Conservation (phyloP, 2,113 vertebrate species). For the Gymnarchus niloticus region DNA sequence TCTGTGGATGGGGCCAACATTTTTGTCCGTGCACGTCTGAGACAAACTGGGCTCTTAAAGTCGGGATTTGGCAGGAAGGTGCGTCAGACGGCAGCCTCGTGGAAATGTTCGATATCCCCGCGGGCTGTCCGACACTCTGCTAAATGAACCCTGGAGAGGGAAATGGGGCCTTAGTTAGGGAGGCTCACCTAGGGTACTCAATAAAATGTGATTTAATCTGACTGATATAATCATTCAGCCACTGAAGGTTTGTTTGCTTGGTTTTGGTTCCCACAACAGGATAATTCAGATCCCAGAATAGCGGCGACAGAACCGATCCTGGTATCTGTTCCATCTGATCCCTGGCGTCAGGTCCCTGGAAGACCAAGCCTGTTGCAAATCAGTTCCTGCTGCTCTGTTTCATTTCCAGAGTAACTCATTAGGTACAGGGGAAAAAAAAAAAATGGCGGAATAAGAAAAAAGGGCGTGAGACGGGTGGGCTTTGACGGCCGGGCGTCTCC, state of each 20-base stretch:
- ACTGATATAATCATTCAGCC: neutral
- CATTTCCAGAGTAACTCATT: conserved; percentile 11
- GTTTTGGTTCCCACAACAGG: neutral
- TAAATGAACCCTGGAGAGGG: neutral
- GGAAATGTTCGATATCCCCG: neutral
- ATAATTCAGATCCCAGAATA: neutral
- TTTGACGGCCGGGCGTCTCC: neutral
- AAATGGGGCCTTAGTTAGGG: neutral
- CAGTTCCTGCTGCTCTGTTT: conserved; percentile 11
- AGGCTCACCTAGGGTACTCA: neutral
- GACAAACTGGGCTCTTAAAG: neutral
- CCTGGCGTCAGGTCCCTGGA: neutral
- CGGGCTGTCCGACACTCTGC: neutral
- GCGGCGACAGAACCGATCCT: neutral
- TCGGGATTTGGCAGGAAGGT: neutral
- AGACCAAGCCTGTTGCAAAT: conserved; percentile 1
- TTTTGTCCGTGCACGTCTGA: neutral
- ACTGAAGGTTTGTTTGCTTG: neutral
- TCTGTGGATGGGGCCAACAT: neutral
- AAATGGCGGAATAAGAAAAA: neutral
- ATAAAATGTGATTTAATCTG: neutral
- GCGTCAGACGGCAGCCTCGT: neutral
- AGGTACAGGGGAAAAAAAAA: neutral
- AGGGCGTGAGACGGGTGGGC: neutral
- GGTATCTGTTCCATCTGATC: neutral